A percentile compares a stretch with the other conserved stretches of the same genome.
phyloP scores from a whole-genome alignment of 2,888 invertebrate species.

The Acrocyrtus sp. region DNA sequence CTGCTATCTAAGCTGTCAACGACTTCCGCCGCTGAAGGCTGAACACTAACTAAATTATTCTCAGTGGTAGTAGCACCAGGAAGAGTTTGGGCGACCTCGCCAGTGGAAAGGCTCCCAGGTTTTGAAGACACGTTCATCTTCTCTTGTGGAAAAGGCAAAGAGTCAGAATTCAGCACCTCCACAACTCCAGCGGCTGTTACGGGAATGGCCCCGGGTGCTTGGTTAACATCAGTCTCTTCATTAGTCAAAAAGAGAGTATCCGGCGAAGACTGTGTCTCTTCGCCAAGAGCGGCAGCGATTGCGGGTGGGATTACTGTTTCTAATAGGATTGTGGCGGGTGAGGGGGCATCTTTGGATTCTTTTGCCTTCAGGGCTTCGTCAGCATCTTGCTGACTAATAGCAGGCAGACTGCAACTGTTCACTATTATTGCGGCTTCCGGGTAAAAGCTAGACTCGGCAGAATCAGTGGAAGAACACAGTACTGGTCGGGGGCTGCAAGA shows the following conservation, averaged over 20 bases:
- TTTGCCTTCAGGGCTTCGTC: background rate
- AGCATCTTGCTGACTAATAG: no score
- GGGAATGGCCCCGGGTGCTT: background rate
- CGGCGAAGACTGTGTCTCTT: slow-evolving; percentile 44
- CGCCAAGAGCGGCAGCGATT: slow-evolving; percentile 21
- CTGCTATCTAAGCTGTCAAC: slow-evolving; percentile 19
- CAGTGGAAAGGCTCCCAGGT: slow-evolving; percentile 1
- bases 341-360: background rate
- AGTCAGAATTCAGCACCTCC: slow-evolving; percentile 18
- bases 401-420: slow-evolving; percentile 20
- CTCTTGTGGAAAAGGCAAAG: slow-evolving; percentile 41
- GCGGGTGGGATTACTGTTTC: slow-evolving; percentile 22
- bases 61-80: slow-evolving; percentile 29
- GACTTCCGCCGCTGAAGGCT: background rate
- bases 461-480: slow-evolving; percentile 40
- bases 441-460: slow-evolving; percentile 36
- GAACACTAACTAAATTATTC: background rate
- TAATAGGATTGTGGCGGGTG: background rate
- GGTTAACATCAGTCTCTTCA: background rate
- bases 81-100: slow-evolving; percentile 29
- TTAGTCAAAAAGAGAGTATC: slow-evolving; percentile 20
- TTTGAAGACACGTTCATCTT: slow-evolving; percentile 12
- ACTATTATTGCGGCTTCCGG: slow-evolving; percentile 40
- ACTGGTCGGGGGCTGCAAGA: slow-evolving; percentile 45
- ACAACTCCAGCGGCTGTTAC: background rate